Base-by-base conservation (phyloP, 2,797 vertebrate species). In the Chrysocyon brachyurus region DNA sequence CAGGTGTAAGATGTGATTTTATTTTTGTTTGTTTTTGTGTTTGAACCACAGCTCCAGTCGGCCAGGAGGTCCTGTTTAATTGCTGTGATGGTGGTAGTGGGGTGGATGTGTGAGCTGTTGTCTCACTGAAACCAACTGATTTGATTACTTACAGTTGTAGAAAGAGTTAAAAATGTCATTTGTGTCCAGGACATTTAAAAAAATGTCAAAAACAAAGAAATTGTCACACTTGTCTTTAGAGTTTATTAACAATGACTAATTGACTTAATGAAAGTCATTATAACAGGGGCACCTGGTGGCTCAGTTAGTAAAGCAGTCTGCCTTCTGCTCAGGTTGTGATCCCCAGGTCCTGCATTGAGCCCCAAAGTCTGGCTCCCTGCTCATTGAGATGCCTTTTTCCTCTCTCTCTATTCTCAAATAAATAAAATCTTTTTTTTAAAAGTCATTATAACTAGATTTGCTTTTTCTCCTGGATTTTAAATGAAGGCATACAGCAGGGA, bases 1-100 rank as follows among this genome's bases (percentile, higher is more conserved):
- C 31, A 1, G 90, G n/a, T 90, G 31, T 96, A 95, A 81, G 79
- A 61, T 98, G 78, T 98, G 91, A 78, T 64, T 94, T 97, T 93
- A 82, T 96, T 94, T 94, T 89, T 81, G 46, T 8, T 75, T 75
- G 12, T 54, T 16, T 22, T 86, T n/a, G 11, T 95, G 24, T 59
- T 89, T 93, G 92, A 81, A 79, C 75, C 66, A 88, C 36, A 8
- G 28, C 2, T 61, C 16, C 40, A 72, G 24, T 95, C 88, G 56
- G 70, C 54, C 56, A 4, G 33, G 31, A 17, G 52, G 11, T 94
- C 22, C 1, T 70, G 4, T 96, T 96, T 92, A 52, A 10, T 87
- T 97, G 24, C 63, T 72, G 19, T 88, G 64, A 61, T 95, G 26
- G 49, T 86, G 40, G 57, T 87, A 14, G 56, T 54, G 26, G 40